Evolutionary conservation across 2,113 vertebrate species (phyloP).

Genomic region (Synchiropus splendidus): DNA sequence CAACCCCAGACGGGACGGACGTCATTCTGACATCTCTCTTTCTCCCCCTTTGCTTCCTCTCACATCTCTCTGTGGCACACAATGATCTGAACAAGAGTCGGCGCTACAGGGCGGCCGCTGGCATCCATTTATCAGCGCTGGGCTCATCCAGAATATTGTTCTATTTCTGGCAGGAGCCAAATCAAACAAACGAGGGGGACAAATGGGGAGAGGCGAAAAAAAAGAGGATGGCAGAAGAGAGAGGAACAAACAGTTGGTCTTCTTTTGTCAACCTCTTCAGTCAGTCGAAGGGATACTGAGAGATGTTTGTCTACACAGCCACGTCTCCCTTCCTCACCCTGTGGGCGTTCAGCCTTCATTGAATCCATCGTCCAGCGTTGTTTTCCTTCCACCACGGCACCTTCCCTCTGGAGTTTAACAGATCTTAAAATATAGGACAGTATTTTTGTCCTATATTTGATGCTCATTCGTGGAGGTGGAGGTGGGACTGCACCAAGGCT

Average conservation of each 20-base stretch:
- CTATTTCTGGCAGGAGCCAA: conserved; percentile 44
- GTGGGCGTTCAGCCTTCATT: background rate
- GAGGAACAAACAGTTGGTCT: conserved; percentile 15
- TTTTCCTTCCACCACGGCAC: conserved; percentile 14
- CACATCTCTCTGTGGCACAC: conserved; percentile 37
- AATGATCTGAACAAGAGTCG: conserved; percentile 50
- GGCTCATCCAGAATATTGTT: conserved; percentile 48
- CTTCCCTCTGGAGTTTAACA: no score
- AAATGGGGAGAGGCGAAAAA: conserved; percentile 24
- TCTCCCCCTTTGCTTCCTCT: conserved; percentile 3
- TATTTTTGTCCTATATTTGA: no score
- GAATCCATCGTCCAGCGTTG: conserved; percentile 21
- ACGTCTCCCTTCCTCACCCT: no score
- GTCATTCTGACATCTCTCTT: conserved; percentile 31
- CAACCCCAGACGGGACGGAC: conserved; percentile 42
- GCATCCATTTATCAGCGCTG: conserved; percentile 48
- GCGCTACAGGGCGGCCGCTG: conserved; percentile 38
- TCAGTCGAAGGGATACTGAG: conserved; percentile 19
- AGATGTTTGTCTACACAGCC: no score
- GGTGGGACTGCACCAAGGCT: no score
- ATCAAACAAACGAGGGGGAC: conserved; percentile 46
- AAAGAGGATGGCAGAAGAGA: conserved; percentile 9
- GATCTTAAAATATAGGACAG: no score
- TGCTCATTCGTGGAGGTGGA: no score
- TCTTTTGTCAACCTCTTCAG: conserved; percentile 22